These are phyloP conservation scores for Sipha flava DNA, from an alignment of 1,140 invertebrate species.

Conservation along the genomic window DNA sequence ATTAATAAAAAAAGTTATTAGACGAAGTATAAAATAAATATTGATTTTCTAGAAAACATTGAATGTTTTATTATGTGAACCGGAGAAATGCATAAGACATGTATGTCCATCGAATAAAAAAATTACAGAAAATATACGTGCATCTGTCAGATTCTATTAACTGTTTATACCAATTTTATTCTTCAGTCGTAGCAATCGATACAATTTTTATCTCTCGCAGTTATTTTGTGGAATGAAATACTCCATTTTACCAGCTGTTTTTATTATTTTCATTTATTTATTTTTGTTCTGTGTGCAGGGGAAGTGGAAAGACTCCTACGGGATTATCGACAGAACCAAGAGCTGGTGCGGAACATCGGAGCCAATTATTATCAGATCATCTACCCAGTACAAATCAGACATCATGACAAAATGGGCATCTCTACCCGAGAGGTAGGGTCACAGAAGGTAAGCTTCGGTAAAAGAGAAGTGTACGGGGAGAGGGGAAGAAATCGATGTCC, in stretches of 20 bases:
- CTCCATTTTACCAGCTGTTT: not conserved
- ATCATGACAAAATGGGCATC: conserved; percentile 91
- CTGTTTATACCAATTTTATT: not conserved
- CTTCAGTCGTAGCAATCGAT: not conserved
- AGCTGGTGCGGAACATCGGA: conserved; percentile 80
- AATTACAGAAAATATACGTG: no score
- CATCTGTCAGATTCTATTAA: not conserved
- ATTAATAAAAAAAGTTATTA: no score
- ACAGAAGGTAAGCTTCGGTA: conserved; percentile 58
- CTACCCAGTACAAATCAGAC: conserved; percentile 84
- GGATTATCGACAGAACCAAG: conserved; percentile 82
- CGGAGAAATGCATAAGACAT: no score
- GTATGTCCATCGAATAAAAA: no score
- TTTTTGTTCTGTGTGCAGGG: conserved; percentile 48
- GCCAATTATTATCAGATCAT: conserved; percentile 87
- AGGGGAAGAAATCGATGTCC: not conserved
- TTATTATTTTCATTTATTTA: not conserved
- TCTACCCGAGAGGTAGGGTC: conserved; percentile 75
- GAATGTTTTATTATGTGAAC: no score
- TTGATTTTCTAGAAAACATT: no score
- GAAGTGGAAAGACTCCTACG: conserved; percentile 79
- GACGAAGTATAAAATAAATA: no score
- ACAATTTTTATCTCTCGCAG: not conserved
- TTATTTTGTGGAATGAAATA: not conserved
- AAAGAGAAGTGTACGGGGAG: not conserved